phyloP scores from a whole-genome alignment of 2,888 invertebrate genomes.

The Monoplex corrugatus region DNA sequence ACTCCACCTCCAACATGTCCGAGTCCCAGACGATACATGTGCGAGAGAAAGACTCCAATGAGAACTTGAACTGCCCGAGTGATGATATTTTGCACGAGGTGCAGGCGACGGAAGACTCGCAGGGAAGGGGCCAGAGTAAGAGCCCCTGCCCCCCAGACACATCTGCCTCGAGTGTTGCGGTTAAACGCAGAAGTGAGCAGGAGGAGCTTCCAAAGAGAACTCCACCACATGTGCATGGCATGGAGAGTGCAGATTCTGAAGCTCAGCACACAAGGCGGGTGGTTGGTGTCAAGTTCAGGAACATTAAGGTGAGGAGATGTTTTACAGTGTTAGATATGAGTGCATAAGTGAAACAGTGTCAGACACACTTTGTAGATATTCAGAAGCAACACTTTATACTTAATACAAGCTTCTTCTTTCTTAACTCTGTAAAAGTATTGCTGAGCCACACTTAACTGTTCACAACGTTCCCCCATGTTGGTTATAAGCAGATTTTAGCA shows the following conservation, averaged over 20 bases:
- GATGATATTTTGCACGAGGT: slow-evolving; percentile 40
- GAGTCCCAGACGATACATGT: slow-evolving; percentile 52
- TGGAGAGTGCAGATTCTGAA: slow-evolving; percentile 51
- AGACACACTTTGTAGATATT: too few species aligned
- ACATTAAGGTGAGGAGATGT: slow-evolving; percentile 59
- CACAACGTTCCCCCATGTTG: too few species aligned
- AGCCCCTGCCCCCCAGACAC: slow-evolving; percentile 37
- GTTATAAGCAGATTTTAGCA: too few species aligned
- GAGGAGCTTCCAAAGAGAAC: slow-evolving; percentile 53
- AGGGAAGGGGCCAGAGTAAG: slow-evolving; percentile 14
- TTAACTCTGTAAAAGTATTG: too few species aligned
- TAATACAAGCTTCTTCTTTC: too few species aligned
- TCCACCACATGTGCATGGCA: slow-evolving; percentile 36
- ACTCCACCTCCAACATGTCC: slow-evolving; percentile 36
- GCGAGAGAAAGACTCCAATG: slow-evolving; percentile 75
- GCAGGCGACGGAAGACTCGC: slow-evolving; percentile 38
- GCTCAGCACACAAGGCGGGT: slow-evolving; percentile 44
- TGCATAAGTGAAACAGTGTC: too few species aligned
- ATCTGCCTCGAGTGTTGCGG: slow-evolving; percentile 45
- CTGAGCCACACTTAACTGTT: too few species aligned
- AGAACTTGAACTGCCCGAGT: slow-evolving; percentile 72
- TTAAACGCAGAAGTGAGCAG: slow-evolving; percentile 61
- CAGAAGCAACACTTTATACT: too few species aligned
- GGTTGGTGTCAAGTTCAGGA: slow-evolving; percentile 54
- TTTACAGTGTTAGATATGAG: too few species aligned